phyloP scores from a whole-genome alignment of 2,797 vertebrate genomes.

The Arctocebus calabarensis region DNA sequence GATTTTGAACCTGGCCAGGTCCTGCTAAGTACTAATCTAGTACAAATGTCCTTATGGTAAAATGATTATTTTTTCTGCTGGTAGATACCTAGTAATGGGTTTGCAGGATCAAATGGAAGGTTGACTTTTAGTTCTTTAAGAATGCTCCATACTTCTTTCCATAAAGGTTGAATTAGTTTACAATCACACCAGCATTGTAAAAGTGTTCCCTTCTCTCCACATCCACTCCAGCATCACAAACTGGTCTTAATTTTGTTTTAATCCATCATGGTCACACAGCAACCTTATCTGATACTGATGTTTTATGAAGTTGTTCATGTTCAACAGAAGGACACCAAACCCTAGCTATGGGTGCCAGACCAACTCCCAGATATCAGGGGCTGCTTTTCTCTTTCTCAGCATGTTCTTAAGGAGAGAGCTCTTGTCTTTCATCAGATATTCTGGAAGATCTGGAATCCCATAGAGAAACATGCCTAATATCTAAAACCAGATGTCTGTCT shows the following conservation, averaged over 20 bases:
- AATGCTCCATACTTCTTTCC: too few relatives aligned
- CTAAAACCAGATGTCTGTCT: not conserved
- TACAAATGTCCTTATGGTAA: too few relatives aligned
- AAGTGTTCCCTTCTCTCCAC: too few relatives aligned
- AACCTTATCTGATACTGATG: not conserved
- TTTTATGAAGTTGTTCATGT: not conserved
- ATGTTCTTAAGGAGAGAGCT: not conserved
- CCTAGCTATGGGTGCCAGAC: not conserved
- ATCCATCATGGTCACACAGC: not conserved
- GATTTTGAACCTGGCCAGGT: too few relatives aligned
- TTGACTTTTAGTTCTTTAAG: too few relatives aligned
- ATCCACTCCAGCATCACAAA: not conserved
- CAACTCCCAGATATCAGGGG: not conserved
- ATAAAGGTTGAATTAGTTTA: too few relatives aligned
- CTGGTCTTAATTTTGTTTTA: slow-evolving; percentile 14
- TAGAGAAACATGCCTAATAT: slow-evolving; percentile 36
- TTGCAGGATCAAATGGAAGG: too few relatives aligned
- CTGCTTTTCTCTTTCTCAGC: not conserved
- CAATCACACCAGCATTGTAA: too few relatives aligned
- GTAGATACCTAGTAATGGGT: too few relatives aligned
- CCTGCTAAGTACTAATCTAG: too few relatives aligned
- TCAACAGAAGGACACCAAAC: not conserved
- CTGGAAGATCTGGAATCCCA: not conserved
- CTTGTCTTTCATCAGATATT: slow-evolving; percentile 29
- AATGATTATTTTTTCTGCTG: too few relatives aligned